Evolutionary conservation across 2,888 invertebrate genomes (phyloP).

Genomic region (Carterocephalus palaemon): DNA sequence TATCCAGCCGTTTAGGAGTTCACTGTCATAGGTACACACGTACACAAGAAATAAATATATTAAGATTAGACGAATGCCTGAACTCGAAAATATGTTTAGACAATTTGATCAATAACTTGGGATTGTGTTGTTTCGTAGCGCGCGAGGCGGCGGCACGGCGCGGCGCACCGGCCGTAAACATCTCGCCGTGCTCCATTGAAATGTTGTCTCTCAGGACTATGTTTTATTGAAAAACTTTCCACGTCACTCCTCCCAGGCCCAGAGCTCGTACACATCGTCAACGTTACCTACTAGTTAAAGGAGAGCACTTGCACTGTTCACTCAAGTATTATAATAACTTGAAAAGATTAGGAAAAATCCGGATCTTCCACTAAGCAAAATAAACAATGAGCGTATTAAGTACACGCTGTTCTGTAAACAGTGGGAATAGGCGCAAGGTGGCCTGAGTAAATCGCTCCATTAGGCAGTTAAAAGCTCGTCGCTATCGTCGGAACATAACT

Average conservation of each 20-base stretch:
- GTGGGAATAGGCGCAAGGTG: conserved; percentile 63
- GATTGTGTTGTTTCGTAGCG: conserved; percentile 60
- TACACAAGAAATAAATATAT: no score
- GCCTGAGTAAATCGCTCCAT: conserved; percentile 76
- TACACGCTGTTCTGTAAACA: conserved; percentile 55
- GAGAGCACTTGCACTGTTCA: conserved; percentile 8
- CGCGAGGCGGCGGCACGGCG: conserved; percentile 41
- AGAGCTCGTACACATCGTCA: conserved; percentile 38
- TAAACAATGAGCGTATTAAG: conserved; percentile 43
- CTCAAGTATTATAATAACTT: not conserved
- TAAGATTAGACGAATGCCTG: not conserved
- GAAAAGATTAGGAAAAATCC: not conserved
- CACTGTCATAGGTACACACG: no score
- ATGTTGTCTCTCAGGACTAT: conserved; percentile 70
- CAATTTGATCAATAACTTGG: conserved; percentile 62
- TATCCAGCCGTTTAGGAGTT: no score
- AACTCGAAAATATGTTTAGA: conserved; percentile 27
- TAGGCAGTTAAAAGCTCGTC: conserved; percentile 79
- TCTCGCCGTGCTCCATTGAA: conserved; percentile 65
- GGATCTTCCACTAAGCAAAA: conserved; percentile 39
- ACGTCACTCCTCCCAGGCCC: conserved; percentile 47
- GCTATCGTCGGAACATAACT: conserved; percentile 76
- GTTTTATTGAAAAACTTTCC: conserved; percentile 76
- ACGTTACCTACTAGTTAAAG: conserved; percentile 11
- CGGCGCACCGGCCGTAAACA: conserved; percentile 59